Conservation (phyloP, 2,797 vertebrate species). For the Danio albolineatus region DNA sequence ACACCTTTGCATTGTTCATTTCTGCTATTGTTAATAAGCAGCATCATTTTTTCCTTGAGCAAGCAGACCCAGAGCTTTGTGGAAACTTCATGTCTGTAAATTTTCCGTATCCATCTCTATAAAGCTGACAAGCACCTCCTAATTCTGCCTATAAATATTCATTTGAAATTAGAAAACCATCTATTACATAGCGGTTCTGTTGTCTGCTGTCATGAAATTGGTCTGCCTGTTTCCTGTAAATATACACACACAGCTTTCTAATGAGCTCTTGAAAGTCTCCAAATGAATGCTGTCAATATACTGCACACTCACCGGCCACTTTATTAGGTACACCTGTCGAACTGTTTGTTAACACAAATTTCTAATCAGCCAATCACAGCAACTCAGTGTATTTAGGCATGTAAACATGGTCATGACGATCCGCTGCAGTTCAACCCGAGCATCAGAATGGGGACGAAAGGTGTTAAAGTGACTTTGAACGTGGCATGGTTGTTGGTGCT, state of each 20-base stretch:
- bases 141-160: constrained; percentile 68
- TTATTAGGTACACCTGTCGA: no score
- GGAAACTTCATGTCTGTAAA: constrained; percentile 30
- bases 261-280: constrained; percentile 28
- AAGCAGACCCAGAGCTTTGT: neutral
- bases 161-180: constrained; percentile 64
- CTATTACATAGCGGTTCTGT: constrained; percentile 64
- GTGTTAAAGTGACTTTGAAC: no score
- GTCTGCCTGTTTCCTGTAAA: constrained; percentile 51
- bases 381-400: no score
- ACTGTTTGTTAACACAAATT: no score
- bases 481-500: no score
- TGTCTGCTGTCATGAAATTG: constrained; percentile 61
- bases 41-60: neutral
- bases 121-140: constrained; percentile 50
- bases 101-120: constrained; percentile 63
- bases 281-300: neutral
- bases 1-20: constrained; percentile 1
- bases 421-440: no score
- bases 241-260: constrained; percentile 34
- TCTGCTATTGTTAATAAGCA: constrained; percentile 6
- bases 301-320: no score
- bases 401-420: no score
- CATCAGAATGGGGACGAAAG: no score
- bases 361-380: no score